Conservation (phyloP, 2,113 vertebrate species). For the Prolemur simus region DNA sequence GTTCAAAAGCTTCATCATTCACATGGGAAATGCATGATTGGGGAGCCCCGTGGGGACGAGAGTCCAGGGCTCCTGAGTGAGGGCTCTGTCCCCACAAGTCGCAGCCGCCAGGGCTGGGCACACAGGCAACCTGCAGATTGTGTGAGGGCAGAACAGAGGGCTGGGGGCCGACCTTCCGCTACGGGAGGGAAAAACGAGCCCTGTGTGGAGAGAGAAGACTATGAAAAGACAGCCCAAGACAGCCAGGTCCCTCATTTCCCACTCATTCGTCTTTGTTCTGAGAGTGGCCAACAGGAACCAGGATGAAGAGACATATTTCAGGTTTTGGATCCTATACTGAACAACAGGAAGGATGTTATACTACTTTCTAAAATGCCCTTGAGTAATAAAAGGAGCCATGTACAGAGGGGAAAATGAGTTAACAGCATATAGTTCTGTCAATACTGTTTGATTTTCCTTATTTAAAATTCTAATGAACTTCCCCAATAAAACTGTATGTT, state of each 20-base stretch:
- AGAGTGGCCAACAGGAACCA: accelerated
- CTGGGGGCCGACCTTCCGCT: not conserved
- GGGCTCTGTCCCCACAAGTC: too few relatives aligned
- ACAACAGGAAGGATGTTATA: not conserved
- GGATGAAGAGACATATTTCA: not conserved
- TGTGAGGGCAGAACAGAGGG: too few relatives aligned
- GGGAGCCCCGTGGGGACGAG: not conserved
- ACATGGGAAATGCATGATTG: not conserved
- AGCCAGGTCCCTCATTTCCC: not conserved
- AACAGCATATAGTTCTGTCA: not conserved
- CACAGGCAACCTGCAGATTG: accelerated
- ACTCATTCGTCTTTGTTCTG: not conserved
- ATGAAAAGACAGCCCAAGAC: not conserved
- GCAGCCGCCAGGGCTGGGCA: not conserved
- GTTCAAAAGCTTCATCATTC: not conserved
- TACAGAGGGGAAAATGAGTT: not conserved
- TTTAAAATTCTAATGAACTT: not conserved
- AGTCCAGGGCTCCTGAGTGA: not conserved
- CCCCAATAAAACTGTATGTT: not conserved
- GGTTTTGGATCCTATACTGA: not conserved
- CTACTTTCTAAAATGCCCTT: not conserved
- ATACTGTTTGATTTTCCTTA: not conserved
- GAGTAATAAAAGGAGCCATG: not conserved
- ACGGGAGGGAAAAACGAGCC: not conserved
- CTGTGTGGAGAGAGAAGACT: accelerated